Conservation (phyloP, 2,888 invertebrate genomes). For the Calliopum simillimum region DNA sequence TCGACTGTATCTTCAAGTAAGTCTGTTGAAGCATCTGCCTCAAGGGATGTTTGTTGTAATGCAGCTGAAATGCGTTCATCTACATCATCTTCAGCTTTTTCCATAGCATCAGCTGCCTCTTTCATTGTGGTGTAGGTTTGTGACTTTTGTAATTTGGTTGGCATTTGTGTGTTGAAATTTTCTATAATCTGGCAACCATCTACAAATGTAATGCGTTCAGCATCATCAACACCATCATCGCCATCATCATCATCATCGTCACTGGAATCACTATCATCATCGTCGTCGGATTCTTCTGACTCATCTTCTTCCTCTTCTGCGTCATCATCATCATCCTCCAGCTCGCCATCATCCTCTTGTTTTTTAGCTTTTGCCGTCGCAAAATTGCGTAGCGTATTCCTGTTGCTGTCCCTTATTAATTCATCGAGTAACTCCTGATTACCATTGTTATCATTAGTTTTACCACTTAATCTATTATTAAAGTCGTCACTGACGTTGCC, state of each 20-base stretch:
- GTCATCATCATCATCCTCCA: conserved; percentile 49
- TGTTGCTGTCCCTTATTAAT: conserved; percentile 59
- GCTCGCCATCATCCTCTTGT: conserved; percentile 55
- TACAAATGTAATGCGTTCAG: conserved; percentile 56
- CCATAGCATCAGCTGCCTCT: conserved; percentile 48
- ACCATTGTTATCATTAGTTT: conserved; percentile 55
- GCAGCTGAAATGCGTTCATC: neutral
- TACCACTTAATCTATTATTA: conserved; percentile 30
- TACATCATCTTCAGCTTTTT: neutral
- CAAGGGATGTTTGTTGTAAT: conserved; percentile 5
- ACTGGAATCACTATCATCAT: conserved; percentile 49
- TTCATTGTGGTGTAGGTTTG: conserved; percentile 60
- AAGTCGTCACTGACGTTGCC: conserved; percentile 26
- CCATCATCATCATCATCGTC: conserved; percentile 56
- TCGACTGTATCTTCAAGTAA: conserved; percentile 51
- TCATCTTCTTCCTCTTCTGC: conserved; percentile 61
- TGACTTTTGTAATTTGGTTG: conserved; percentile 57
- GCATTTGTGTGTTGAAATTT: conserved; percentile 63
- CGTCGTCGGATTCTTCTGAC: conserved; percentile 57
- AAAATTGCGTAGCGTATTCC: conserved; percentile 57
- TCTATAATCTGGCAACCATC: conserved; percentile 65
- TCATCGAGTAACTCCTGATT: conserved; percentile 60
- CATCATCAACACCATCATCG: conserved; percentile 54
- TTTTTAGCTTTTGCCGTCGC: conserved; percentile 47
- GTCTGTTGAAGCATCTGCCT: neutral